A percentile compares a stretch with the other conserved stretches of the same genome.
These are phyloP conservation scores for Rhinichthys klamathensis DNA, from an alignment of 2,113 vertebrate species.

Conservation along the genomic window DNA sequence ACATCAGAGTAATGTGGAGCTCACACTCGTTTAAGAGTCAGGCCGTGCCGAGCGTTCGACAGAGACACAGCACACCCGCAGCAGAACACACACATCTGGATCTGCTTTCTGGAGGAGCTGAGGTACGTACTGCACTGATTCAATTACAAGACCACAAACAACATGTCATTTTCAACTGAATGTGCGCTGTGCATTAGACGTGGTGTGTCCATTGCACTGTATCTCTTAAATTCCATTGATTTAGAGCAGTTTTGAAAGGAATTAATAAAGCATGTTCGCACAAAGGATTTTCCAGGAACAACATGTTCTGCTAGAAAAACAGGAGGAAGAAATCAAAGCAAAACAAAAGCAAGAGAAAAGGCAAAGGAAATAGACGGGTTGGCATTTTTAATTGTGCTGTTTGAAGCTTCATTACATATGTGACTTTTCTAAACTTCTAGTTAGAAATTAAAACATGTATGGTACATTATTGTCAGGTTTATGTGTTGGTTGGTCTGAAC, in stretches of 20 bases:
- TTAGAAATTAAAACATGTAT: background rate
- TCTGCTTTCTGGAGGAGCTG: background rate
- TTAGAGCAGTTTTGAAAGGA: background rate
- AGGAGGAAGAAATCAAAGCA: background rate
- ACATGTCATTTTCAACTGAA: background rate
- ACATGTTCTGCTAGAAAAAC: background rate
- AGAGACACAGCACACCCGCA: background rate
- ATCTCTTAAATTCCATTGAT: background rate
- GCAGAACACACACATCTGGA: conserved; percentile 29
- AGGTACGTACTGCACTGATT: conserved; percentile 28
- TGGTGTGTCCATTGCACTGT: background rate
- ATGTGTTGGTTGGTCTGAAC: background rate
- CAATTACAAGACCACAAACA: background rate
- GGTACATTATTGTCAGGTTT: background rate
- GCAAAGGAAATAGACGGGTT: background rate
- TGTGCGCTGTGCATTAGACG: background rate
- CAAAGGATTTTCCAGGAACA: background rate
- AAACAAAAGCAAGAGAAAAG: background rate
- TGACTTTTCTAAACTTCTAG: too few species aligned
- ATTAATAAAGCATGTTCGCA: background rate
- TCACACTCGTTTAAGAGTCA: conserved; percentile 37
- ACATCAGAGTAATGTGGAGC: conserved; percentile 36
- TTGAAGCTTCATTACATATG: background rate
- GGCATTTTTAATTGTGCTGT: background rate
- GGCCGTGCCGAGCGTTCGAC: conserved; percentile 20